Evolutionary conservation across 2,888 invertebrate genomes (phyloP).

Genomic region (Standfussiana lucernea): DNA sequence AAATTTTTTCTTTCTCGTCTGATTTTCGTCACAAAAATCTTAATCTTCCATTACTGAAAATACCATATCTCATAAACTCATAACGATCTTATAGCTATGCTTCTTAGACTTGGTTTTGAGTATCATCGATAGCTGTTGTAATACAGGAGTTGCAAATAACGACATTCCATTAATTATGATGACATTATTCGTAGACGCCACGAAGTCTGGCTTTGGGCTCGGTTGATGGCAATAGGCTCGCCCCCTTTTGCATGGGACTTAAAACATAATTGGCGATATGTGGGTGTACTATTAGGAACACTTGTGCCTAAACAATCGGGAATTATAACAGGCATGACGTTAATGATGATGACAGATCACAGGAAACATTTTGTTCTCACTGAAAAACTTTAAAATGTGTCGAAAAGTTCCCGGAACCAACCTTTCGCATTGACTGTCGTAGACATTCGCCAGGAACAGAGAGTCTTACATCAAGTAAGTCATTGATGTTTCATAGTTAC

Average conservation of each 20-base stretch:
- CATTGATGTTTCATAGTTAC: background rate
- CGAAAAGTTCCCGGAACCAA: background rate
- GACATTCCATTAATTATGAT: background rate
- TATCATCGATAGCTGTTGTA: background rate
- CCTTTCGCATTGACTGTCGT: background rate
- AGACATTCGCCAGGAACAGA: background rate
- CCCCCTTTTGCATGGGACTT: too few relatives aligned
- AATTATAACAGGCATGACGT: too few relatives aligned
- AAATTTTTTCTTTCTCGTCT: background rate
- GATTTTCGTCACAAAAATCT: constrained; percentile 10
- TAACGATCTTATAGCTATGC: background rate
- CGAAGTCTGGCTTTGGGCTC: too few relatives aligned
- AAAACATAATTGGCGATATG: too few relatives aligned
- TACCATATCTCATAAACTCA: background rate
- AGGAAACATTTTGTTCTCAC: background rate
- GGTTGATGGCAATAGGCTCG: too few relatives aligned
- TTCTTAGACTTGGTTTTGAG: background rate
- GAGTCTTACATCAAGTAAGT: background rate
- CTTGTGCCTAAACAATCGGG: too few relatives aligned
- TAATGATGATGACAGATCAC: background rate
- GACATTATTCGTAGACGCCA: background rate
- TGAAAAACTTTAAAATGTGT: background rate
- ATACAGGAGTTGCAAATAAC: background rate
- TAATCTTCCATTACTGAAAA: background rate
- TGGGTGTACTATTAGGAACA: too few relatives aligned